Base-by-base conservation (phyloP, 2,797 vertebrate genomes). In the Meda fulgida region DNA sequence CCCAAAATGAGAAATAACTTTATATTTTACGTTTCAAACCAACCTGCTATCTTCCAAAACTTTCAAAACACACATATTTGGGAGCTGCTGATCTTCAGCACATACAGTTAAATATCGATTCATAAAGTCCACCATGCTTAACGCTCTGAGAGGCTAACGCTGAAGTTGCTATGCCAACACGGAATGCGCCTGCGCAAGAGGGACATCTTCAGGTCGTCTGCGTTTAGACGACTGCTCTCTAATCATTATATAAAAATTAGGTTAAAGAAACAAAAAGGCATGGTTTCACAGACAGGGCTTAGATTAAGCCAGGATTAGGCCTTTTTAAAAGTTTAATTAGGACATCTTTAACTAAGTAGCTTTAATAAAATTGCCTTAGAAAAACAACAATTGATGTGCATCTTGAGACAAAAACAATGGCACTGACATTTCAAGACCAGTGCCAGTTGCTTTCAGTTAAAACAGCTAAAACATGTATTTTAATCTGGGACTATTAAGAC, bases 91-190 rank as follows among this genome's bases (percentile, higher is more conserved):
- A 1, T 91, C 14, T 72, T 94, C 85, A 21, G 78, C 63, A 85
- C 97, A 97, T 3, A 92, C n/a, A 11, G 46, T 46, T 31, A 70
- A 43, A 78, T 98, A 97, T 34, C 87, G 16, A 71, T 80, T 58
- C 13, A 29, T 31, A 18, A 89, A 18, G 36, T 72, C 63, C 29
- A 36, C 58, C 85, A 85, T 89, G 70, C 3, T 80, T 34, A 16
- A 26, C 9, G 38, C 76, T 87, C 40, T n/a, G 9, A 70, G 31
- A 78, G 13, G 19, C 21, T 31, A 18, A 11, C 2, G 23, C 34
- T 40, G 5, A 31, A 31, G 60, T 83, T 71, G 36, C 51, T 5
- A 69, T 80, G 65, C 8, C 66, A 55, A 55, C 16, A 21, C 21
- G 1, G 7, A 51, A 6, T 46, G 43, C 65, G 4, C 9, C 23